Conservation (phyloP, 2,797 vertebrate species). For the Linurgus olivaceus region DNA sequence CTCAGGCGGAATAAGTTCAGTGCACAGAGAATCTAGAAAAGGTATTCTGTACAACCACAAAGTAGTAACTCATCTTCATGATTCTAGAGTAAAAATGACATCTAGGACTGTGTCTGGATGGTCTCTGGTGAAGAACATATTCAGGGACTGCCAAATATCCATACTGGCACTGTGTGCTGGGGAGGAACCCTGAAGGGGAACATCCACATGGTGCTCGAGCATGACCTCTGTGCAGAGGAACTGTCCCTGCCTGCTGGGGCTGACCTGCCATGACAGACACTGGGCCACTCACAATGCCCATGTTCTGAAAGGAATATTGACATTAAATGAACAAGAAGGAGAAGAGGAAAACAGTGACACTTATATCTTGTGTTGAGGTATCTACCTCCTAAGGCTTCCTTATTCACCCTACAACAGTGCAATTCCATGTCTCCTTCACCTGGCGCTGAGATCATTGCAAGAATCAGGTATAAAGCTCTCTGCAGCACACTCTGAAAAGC, state of each 20-base stretch:
- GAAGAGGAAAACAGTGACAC: not conserved
- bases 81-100: too few species aligned
- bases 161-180: too few species aligned
- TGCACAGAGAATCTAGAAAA: not conserved
- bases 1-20: not conserved
- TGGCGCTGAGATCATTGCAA: not conserved
- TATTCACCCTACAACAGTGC: not conserved
- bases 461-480: not conserved
- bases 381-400: not conserved
- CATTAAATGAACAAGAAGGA: not conserved
- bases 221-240: too few species aligned
- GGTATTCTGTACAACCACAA: not conserved
- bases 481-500: not conserved
- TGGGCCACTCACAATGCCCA: too few species aligned
- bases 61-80: not conserved
- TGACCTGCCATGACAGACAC: too few species aligned
- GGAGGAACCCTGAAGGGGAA: too few species aligned
- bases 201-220: too few species aligned
- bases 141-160: too few species aligned
- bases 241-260: too few species aligned
- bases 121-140: too few species aligned
- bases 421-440: not conserved
- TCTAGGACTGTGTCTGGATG: too few species aligned
- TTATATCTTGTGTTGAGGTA: not conserved
- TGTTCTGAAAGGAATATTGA: not conserved